Evolutionary conservation across 53 echinoderm and acorn worm genomes (phyloP).

Genomic region (Arbacia lixula): DNA sequence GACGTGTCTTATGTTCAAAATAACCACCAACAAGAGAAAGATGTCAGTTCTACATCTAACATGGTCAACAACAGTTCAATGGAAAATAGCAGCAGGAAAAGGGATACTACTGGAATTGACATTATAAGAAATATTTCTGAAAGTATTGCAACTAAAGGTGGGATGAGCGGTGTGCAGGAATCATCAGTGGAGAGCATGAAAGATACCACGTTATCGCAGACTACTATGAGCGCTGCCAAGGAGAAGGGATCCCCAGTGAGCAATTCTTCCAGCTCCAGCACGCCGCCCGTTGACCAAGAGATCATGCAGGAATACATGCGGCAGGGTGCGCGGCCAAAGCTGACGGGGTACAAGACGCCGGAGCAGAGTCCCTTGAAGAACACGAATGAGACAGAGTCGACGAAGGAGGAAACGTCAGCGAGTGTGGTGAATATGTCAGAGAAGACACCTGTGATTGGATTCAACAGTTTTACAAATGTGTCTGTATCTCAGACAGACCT

Average conservation of each 20-base stretch:
- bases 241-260: constrained; percentile 35
- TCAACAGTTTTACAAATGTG: constrained; percentile 64
- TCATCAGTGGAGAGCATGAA: neutral
- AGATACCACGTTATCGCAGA: neutral
- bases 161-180: constrained; percentile 6
- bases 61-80: neutral
- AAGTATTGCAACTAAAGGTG: no score
- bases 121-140: no score
- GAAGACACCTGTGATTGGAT: constrained; percentile 62
- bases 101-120: no score
- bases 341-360: constrained; percentile 47
- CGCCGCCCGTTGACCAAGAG: constrained; percentile 59
- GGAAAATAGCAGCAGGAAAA: no score
- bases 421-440: neutral
- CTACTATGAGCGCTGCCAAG: no score
- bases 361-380: constrained; percentile 72
- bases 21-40: neutral
- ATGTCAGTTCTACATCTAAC: neutral
- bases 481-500: constrained; percentile 86
- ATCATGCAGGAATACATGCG: constrained; percentile 87
- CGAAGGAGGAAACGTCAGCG: constrained; percentile 2
- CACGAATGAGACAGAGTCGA: constrained; percentile 22
- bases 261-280: constrained; percentile 19
- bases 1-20: no score
- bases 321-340: constrained; percentile 91